Conservation (phyloP, 23 tunicate species). For the Halocynthia roretzi region DNA sequence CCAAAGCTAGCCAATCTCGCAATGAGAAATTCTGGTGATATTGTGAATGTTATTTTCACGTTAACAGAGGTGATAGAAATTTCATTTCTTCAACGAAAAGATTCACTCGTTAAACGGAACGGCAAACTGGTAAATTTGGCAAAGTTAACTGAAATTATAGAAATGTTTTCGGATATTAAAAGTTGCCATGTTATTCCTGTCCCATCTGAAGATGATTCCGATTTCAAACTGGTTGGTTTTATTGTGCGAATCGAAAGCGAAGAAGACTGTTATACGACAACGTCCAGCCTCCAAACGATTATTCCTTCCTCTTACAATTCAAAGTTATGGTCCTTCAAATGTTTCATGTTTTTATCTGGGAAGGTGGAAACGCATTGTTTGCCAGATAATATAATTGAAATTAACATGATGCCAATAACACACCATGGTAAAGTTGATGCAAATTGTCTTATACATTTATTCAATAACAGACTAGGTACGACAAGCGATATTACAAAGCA, state of each 20-base stretch:
- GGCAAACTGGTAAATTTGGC: conserved; percentile 53
- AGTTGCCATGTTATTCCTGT: neutral
- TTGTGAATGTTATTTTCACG: conserved; percentile 7
- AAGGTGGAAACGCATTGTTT: conserved; percentile 26
- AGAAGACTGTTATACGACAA: neutral
- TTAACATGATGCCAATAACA: conserved; percentile 49
- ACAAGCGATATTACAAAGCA: too few species aligned
- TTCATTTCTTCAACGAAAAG: conserved; percentile 45
- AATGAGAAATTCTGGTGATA: conserved; percentile 47
- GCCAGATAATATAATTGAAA: conserved; percentile 52
- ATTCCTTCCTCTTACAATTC: neutral
- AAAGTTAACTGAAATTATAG: neutral
- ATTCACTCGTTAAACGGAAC: conserved; percentile 54
- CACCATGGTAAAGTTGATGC: conserved; percentile 76
- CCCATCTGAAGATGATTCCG: neutral
- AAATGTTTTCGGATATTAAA: neutral
- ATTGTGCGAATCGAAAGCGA: neutral
- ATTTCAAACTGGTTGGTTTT: conserved; percentile 1
- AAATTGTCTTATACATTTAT: conserved; percentile 1
- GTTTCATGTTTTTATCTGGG: neutral
- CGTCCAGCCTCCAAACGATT: neutral
- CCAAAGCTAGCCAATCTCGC: neutral
- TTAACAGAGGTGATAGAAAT: neutral
- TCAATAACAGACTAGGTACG: neutral
- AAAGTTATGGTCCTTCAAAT: neutral